Evolutionary conservation across 2,797 vertebrate species (phyloP).

Genomic region (Champsocephalus esox): DNA sequence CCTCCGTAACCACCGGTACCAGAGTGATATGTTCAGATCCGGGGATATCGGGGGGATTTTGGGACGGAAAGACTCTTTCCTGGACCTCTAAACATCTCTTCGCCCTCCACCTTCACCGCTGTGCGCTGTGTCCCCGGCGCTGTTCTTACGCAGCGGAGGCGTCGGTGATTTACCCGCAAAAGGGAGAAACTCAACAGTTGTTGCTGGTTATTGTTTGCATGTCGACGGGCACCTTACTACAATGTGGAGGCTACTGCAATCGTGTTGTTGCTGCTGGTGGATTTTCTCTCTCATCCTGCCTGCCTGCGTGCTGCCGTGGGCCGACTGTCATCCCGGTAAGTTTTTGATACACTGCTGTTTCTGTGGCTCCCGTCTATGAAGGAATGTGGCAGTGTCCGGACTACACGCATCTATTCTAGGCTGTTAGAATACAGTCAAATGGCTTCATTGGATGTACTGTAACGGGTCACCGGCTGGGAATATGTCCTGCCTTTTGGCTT

Average conservation of each 20-base stretch:
- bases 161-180: slow-evolving; percentile 59
- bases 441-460: background rate
- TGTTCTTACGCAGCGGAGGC: slow-evolving; percentile 65
- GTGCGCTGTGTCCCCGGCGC: slow-evolving; percentile 49
- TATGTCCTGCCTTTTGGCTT: slow-evolving; percentile 2
- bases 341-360: slow-evolving; percentile 61
- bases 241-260: slow-evolving; percentile 96
- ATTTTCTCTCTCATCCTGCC: slow-evolving; percentile 90
- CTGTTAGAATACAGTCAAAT: background rate
- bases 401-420: background rate
- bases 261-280: slow-evolving; percentile 91
- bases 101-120: slow-evolving; percentile 27
- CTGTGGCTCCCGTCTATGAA: background rate
- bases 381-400: background rate
- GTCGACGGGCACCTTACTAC: slow-evolving; percentile 90
- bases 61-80: slow-evolving; percentile 57
- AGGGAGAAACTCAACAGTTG: slow-evolving; percentile 87
- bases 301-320: slow-evolving; percentile 88
- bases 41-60: slow-evolving; percentile 64
- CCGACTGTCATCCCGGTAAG: slow-evolving; percentile 94
- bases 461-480: slow-evolving; percentile 26
- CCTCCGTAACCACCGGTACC: background rate
- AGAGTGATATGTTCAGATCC: slow-evolving; percentile 61
- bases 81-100: slow-evolving; percentile 59
- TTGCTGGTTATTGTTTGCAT: slow-evolving; percentile 75